These are phyloP conservation scores for Scotopteryx bipunctaria DNA, from an alignment of 2,888 invertebrate species.

Conservation along the genomic window DNA sequence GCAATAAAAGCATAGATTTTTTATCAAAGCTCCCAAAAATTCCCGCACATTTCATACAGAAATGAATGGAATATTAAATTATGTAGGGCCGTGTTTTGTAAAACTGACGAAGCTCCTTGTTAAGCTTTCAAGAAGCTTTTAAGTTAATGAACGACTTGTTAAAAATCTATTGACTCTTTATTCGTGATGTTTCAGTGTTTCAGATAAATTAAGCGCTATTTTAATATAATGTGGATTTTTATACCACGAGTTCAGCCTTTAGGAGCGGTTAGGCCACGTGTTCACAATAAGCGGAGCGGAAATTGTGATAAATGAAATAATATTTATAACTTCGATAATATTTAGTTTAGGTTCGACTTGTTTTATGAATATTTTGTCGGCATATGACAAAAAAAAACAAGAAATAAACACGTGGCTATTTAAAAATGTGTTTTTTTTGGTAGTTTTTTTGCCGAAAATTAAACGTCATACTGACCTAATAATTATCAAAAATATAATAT, in stretches of 20 bases:
- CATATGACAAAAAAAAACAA: too few species aligned
- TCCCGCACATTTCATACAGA: constrained; percentile 74
- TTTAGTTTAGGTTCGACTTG: too few species aligned
- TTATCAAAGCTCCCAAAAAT: constrained; percentile 63
- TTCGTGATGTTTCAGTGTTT: constrained; percentile 54
- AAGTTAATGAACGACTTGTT: constrained; percentile 80
- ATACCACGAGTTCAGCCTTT: not conserved
- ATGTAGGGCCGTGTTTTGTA: constrained; percentile 77
- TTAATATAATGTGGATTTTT: constrained; percentile 39
- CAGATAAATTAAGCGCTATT: constrained; percentile 43
- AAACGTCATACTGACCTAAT: too few species aligned
- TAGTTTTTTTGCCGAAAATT: too few species aligned
- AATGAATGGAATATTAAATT: constrained; percentile 82
- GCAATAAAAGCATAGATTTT: constrained; percentile 50
- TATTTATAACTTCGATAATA: too few species aligned
- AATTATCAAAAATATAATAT: too few species aligned
- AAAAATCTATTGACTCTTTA: constrained; percentile 75
- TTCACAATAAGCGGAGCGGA: not conserved
- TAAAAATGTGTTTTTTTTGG: too few species aligned
- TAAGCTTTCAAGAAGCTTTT: constrained; percentile 81
- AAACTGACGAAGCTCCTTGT: constrained; percentile 80
- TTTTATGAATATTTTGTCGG: too few species aligned
- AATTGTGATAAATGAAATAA: not conserved
- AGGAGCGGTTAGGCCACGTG: not conserved
- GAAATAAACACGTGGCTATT: too few species aligned